Evolutionary conservation across 2,113 vertebrate genomes (phyloP).

Genomic region (Calonectris borealis): DNA sequence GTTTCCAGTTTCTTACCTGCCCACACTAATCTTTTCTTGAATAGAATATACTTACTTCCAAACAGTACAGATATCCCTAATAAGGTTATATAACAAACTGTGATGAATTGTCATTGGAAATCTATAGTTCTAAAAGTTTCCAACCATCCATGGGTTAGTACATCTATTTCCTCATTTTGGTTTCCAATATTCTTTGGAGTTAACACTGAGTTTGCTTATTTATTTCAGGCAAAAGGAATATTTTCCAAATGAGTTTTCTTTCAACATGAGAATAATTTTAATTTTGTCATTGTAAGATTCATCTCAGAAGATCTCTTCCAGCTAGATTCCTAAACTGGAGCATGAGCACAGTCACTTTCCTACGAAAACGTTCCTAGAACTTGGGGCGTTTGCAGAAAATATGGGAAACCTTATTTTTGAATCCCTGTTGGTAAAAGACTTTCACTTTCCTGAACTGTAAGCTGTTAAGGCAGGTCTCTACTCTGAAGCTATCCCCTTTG

Average conservation of each 20-base stretch:
- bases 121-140: neutral
- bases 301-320: neutral
- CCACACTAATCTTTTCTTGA: neutral
- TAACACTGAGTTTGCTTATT: neutral
- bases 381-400: neutral
- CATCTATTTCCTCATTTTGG: neutral
- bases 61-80: neutral
- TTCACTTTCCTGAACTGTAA: neutral
- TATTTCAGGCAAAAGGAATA: neutral
- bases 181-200: neutral
- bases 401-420: neutral
- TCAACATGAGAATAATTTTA: neutral
- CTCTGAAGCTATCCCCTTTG: neutral
- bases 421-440: neutral
- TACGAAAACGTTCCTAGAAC: neutral
- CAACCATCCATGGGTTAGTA: neutral
- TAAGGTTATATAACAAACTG: neutral
- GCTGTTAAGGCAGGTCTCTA: neutral
- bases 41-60: neutral
- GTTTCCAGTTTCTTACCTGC: neutral
- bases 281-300: neutral
- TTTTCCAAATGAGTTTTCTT: neutral
- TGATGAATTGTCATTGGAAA: neutral
- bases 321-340: neutral
- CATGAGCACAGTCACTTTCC: neutral